phyloP scores from a whole-genome alignment of 2,113 vertebrate species.

The Xyrauchen texanus region DNA sequence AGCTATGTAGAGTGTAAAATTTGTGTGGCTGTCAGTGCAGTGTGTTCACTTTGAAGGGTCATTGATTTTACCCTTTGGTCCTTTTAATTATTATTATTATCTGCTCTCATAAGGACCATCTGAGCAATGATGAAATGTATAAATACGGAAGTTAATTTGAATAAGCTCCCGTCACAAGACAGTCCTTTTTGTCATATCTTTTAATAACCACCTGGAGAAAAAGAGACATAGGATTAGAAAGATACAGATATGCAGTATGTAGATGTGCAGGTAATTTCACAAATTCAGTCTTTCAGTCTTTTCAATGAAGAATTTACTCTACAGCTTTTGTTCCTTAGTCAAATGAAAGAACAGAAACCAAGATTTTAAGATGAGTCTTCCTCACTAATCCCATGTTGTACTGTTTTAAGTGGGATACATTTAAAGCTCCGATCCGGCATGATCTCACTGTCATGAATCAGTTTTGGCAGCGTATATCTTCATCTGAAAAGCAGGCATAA shows the following conservation, averaged over 20 bases:
- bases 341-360: slow-evolving; percentile 11
- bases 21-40: background rate
- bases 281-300: slow-evolving; percentile 35
- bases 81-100: slow-evolving; percentile 32
- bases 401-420: slow-evolving; percentile 26
- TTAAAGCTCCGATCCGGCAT: slow-evolving; percentile 8
- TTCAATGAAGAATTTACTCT: slow-evolving; percentile 36
- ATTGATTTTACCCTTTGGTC: slow-evolving; percentile 24
- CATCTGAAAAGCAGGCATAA: slow-evolving; percentile 35
- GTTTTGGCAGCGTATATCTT: slow-evolving; percentile 19
- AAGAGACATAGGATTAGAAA: slow-evolving; percentile 30
- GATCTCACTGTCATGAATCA: slow-evolving; percentile 17
- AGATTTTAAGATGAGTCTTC: slow-evolving; percentile 7
- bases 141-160: slow-evolving; percentile 41
- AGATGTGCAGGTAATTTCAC: slow-evolving; percentile 51
- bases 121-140: slow-evolving; percentile 14
- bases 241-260: slow-evolving; percentile 35
- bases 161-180: slow-evolving; percentile 20
- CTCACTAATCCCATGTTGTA: background rate
- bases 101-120: slow-evolving; percentile 26
- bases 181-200: slow-evolving; percentile 36
- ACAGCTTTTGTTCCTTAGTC: background rate
- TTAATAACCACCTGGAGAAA: slow-evolving; percentile 46
- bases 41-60: slow-evolving; percentile 17
- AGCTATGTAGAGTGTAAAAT: slow-evolving; percentile 7